Conservation (phyloP, 2,113 vertebrate genomes). For the Pituophis catenifer region DNA sequence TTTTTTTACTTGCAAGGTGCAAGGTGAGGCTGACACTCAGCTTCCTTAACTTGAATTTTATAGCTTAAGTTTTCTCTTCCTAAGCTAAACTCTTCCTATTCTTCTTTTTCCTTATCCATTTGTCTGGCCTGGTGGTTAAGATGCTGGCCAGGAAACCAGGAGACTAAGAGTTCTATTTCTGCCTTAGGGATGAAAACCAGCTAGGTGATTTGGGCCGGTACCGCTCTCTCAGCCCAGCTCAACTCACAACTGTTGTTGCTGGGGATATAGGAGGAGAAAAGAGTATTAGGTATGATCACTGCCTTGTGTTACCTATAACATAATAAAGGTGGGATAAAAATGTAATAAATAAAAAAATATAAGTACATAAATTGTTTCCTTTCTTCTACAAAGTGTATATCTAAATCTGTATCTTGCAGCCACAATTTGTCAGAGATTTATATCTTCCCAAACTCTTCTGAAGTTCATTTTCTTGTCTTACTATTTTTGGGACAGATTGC, state of each 20-base stretch:
- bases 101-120: not conserved
- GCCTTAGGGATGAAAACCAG: not conserved
- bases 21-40: no score
- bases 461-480: not conserved
- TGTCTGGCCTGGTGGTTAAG: no score
- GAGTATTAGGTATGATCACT: not conserved
- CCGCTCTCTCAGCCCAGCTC: not conserved
- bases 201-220: not conserved
- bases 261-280: not conserved
- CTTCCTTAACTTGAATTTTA: no score
- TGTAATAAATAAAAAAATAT: no score
- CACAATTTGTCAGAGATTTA: not conserved
- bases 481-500: not conserved
- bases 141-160: no score
- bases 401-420: not conserved
- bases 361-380: no score
- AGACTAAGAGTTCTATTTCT: not conserved
- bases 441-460: not conserved
- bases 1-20: no score
- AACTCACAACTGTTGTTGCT: not conserved
- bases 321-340: not conserved
- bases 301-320: not conserved
- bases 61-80: not conserved
- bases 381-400: not conserved
- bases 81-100: not conserved